phyloP scores from a whole-genome alignment of 2,888 invertebrate species.

The Alviniconcha strummeri region DNA sequence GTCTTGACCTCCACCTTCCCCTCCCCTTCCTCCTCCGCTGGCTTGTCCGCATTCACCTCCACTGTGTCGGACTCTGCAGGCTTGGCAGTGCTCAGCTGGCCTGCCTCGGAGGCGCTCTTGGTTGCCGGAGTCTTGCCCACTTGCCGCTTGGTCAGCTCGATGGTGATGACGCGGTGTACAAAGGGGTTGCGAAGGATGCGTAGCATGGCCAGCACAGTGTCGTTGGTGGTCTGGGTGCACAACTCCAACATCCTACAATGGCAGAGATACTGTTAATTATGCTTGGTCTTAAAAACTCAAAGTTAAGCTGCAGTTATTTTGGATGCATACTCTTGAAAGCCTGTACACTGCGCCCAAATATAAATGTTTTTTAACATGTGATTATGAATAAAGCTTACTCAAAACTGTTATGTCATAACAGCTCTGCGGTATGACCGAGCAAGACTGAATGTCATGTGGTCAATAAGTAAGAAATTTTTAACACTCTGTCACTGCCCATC shows the following conservation, averaged over 20 bases:
- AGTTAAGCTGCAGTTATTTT: neutral
- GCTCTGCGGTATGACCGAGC: neutral
- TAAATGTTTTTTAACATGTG: neutral
- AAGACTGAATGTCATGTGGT: no score
- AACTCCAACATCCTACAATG: slow-evolving; percentile 28
- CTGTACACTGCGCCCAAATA: neutral
- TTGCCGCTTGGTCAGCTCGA: slow-evolving; percentile 21
- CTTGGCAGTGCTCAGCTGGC: neutral
- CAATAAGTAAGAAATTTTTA: no score
- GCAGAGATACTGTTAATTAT: neutral
- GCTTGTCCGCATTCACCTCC: neutral
- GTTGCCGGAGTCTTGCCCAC: neutral
- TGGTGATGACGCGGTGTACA: slow-evolving; percentile 4
- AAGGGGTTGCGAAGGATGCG: slow-evolving; percentile 29
- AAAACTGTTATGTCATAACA: neutral
- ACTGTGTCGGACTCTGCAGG: neutral
- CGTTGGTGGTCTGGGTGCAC: slow-evolving; percentile 17
- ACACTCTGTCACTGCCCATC: no score
- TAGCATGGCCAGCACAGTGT: slow-evolving; percentile 26
- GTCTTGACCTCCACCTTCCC: neutral
- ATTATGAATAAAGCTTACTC: neutral
- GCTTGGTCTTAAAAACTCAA: neutral
- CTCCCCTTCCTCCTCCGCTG: neutral
- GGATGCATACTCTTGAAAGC: neutral
- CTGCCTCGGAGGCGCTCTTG: neutral